Evolutionary conservation across 2,888 invertebrate genomes (phyloP), one percentile per base, ranked within the genome.

Genomic region (Folsomia manolachei): DNA sequence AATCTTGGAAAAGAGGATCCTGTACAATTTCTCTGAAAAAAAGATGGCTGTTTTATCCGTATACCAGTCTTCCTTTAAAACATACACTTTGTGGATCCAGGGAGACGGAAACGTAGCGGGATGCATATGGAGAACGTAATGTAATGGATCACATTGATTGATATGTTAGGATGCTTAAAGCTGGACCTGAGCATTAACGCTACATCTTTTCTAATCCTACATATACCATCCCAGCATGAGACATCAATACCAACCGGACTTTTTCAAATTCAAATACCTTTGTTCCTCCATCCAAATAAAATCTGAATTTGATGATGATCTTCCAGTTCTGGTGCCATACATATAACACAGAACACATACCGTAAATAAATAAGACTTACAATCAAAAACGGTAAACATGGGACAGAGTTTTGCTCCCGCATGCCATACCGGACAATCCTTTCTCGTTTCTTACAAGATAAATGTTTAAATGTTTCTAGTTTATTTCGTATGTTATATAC

Each of bases 131-230:
- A 63, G 56, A 18, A 11, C 18, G 18, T 51, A 51, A 51, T 11
- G 18, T 51, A 9, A 11, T 21, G 14, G 7, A n/a, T 60, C 11
- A 7, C 60, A 7, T 18, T 23, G 26, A 63, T 24, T n/a, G 26
- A 73, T 73, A 75, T 73, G 73, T 77, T 75, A 60, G 70, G 77
- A n/a, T 9, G 74, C n/a, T n/a, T n/a, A n/a, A 78, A 75, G 78
- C 72, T 77, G 77, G 75, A 73, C 78, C 75, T 77, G 72, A 75
- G 65, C 61, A 63, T 63, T n/a, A 27, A 63, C 63, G 27, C 19
- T 56, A 19, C 4, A n/a, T 19, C 7, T 56, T 56, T 19, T 56
- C 19, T 9, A 51, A 51, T n/a, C n/a, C n/a, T n/a, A n/a, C n/a
- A n/a, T n/a, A n/a, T n/a, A n/a, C n/a, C n/a, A 39, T 9, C 39